Evolutionary conservation across 2,113 vertebrate genomes (phyloP).

Genomic region (Odontesthes bonariensis): DNA sequence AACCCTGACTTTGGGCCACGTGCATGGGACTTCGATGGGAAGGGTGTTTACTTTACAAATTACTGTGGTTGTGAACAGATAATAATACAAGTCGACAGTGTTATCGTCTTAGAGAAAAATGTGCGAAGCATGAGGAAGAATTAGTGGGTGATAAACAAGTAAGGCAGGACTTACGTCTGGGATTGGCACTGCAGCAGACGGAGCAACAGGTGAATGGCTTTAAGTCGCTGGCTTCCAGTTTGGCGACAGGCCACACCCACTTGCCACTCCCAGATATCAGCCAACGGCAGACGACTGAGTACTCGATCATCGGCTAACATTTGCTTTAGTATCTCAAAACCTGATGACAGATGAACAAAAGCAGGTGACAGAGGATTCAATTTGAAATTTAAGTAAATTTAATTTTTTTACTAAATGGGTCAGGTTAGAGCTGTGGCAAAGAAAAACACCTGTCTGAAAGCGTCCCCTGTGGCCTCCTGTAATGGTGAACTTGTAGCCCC

Average conservation of each 20-base stretch:
- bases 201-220: constrained; percentile 93
- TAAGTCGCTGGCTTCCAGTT: constrained; percentile 92
- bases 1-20: neutral
- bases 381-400: neutral
- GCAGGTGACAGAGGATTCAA: neutral
- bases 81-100: neutral
- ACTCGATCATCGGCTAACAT: constrained; percentile 93
- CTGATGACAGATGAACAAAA: constrained; percentile 70
- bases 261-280: constrained; percentile 96
- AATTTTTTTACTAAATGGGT: constrained; percentile 8
- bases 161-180: constrained; percentile 78
- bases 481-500: constrained; percentile 97
- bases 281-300: constrained; percentile 87
- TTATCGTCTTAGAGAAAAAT: neutral
- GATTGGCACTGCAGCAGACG: constrained; percentile 88
- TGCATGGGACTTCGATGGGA: neutral
- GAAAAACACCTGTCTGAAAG: constrained; percentile 92
- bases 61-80: neutral
- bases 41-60: neutral
- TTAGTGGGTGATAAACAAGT: neutral
- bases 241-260: constrained; percentile 95
- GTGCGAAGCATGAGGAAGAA: neutral
- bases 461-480: constrained; percentile 95
- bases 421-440: neutral
- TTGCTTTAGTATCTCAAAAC: constrained; percentile 97